Base-by-base conservation (phyloP, 2,888 invertebrate species). In the Ectobius pallidus region DNA sequence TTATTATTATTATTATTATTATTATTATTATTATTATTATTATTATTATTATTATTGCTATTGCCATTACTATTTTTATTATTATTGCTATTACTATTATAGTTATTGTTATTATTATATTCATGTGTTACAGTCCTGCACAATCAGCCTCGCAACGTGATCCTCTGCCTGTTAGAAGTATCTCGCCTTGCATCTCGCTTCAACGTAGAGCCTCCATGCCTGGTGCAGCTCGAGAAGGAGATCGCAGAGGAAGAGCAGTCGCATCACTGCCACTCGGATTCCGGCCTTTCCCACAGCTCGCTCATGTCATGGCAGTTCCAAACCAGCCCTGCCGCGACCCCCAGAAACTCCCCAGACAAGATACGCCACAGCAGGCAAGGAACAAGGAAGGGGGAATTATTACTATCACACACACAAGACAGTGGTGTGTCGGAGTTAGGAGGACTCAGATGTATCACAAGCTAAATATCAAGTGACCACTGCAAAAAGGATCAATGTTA, bases 161-260 rank as follows among this genome's bases (percentile, higher is more conserved):
- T 95, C 75, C 86, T 95, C 58, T 95, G 94, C 81, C 86, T 96
- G 55, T 85, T 95, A 84, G 95, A 95, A 82, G 91, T 95, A 76
- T 93, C 94, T 0, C 88, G 95, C 73, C 85, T 95, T 72, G 94
- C 94, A 3, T 90, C 91, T 61, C 87, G 88, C 80, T 93, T 88
- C 83, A 90, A 90, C 55, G 85, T 95, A 77, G 95, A 95, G 82
- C 94, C 95, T 0, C 94, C 95, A 0, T 89, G 89, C 30, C 85
- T 95, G 73, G 92, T 96, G 73, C 91, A 92, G 81, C 86, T 95
- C 78, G 95, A 95, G 84, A 90, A 91, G 79, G 94, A 95, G 85
- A 94, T 95, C 73, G 94, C 92, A n/a, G 87, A 89, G 79, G 86
- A 87, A 6, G 83, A 83, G 16, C 75, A 78, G 34, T 30, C 71